Base-by-base conservation (phyloP, 2,113 vertebrate genomes). In the Tylochromis polylepis region DNA sequence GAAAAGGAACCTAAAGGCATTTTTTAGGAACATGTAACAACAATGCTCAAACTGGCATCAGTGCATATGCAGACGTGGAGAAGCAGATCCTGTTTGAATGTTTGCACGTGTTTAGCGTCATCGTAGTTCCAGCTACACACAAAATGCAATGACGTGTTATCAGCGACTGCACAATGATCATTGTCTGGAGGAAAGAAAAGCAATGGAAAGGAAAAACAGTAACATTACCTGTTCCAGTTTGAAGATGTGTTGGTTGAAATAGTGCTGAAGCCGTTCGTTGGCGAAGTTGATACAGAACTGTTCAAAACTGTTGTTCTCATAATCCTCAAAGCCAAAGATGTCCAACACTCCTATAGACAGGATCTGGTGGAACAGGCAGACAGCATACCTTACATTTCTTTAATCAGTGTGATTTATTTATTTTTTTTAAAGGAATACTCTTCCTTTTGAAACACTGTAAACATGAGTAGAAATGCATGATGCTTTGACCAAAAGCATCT, bases 271-370 rank as follows among this genome's bases (percentile, higher is more conserved):
- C 51, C 97, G 97, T 59, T 99, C 98, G 1, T 99, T 99, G 92
- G 98, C 98, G 11, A 98, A 99, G 96, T 99, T 99, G 90, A 99
- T 99, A 96, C 98, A 99, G 95, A 99, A 99, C 87, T 99, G 98
- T 58, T 99, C 98, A 55, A 99, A 99, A 93, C 98, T 99, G 89
- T 99, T 99, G 94, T 97, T 99, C 94, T 99, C 98, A 41, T 99
- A 99, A 94, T 99, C 98, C 96, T 99, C 98, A 92, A 99, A 99
- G 3, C 98, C 98, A 92, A 99, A 99, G 92, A 99, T 99, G 95
- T 99, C 98, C 87, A 99, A 96, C 58, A 99, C 98, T 41, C 98
- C 98, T 58, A 99, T 99, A 51, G 98, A 99, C 43, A 99, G 96
- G 88, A 97, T 97, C 98, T 99, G 89, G 9, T 6, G 56, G 8